A percentile compares a stretch with the other conserved stretches of the same genome.
Conservation (phyloP, 2,113 vertebrate species). For the Cryptoleucopteryx plumbea region DNA sequence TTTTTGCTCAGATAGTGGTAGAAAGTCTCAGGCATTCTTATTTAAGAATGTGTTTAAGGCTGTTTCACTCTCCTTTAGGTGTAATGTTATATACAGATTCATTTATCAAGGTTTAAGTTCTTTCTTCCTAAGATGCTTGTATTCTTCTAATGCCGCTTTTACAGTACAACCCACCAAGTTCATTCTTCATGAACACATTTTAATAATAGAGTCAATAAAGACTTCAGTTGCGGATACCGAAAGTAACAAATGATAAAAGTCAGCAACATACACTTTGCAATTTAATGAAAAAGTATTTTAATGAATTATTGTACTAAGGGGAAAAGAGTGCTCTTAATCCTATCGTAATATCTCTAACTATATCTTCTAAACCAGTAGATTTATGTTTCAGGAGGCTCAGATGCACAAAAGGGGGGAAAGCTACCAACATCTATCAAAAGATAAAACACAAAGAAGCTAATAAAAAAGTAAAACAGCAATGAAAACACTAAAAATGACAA, state of each 20-base stretch:
- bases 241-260: conserved; percentile 7
- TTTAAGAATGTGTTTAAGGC: not conserved
- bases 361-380: not conserved
- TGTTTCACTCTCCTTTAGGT: not conserved
- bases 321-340: conserved; percentile 13
- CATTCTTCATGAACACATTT: not conserved
- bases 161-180: not conserved
- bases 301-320: not conserved
- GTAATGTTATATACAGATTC: not conserved
- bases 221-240: not conserved
- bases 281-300: conserved; percentile 40
- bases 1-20: not conserved
- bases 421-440: not conserved
- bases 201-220: not conserved
- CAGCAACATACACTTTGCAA: not conserved
- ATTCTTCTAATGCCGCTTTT: not conserved
- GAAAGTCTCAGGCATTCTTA: not conserved
- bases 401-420: not conserved
- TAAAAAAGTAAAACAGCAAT: not conserved
- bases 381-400: not conserved
- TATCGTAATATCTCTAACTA: not conserved
- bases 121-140: not conserved
- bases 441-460: not conserved
- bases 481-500: not conserved
- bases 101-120: not conserved